Base-by-base conservation (phyloP, 2,797 vertebrate genomes). In the Anomalospiza imberbis region DNA sequence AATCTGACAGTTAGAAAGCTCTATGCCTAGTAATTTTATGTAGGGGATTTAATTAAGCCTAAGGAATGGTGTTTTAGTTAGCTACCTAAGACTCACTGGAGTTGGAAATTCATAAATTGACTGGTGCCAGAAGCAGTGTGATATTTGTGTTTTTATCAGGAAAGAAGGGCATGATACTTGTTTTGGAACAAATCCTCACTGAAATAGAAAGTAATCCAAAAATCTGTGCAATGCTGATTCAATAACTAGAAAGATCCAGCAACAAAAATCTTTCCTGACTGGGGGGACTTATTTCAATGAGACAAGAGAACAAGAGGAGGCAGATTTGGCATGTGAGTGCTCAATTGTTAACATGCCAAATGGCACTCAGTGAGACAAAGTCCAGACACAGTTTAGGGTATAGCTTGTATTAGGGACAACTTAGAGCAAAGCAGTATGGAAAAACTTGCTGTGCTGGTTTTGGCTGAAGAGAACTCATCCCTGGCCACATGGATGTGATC, bases 1-100 rank as follows among this genome's bases (percentile, higher is more conserved):
- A 96, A 95, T 96, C 76, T 85, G 94, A 94, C 88, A 91, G 71
- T 47, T 81, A 91, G 85, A 88, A 91, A 91, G 55, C 58, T 29
- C 34, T 53, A 17, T 54, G 34, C 62, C 60, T 9, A 48, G 45
- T 55, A 92, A 80, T 92, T 92, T 94, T 71, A 78, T 88, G 67
- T 57, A 45, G 31, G 18, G 62, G 83, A 95, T 94, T 91, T 94
- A 88, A 93, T 92, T 91, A 94, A 88, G 76, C 88, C 72, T 88
- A 51, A 51, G 26, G 7, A 38, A 71, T 63, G 47, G 38, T 62
- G 57, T 72, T 88, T 93, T 74, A 88, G 80, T 68, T 90, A 80
- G 66, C 48, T 72, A 38, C 28, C n/a, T 68, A 62, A 88, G 66
- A 85, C 73, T 90, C 81, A 50, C 11, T 51, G 15, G 12, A 77